Percentiles rank a stretch among this genome's conserved stretches.
Conservation (phyloP, 2,113 vertebrate genomes). For the Ammodytes marinus region DNA sequence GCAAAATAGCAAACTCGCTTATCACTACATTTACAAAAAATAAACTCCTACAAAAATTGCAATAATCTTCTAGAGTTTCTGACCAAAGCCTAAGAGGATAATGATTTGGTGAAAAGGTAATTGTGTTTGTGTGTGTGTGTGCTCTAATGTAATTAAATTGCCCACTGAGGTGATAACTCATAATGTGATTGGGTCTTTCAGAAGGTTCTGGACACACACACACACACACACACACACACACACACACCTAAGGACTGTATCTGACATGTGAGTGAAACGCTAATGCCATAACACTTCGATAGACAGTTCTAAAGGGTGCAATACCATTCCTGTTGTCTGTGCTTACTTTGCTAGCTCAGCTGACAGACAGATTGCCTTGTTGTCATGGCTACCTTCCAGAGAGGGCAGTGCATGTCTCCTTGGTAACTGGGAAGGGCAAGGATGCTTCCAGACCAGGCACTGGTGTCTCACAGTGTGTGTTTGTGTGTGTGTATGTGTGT, state of each 20-base stretch:
- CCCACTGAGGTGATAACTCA: no score
- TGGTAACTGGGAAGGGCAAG: constrained; percentile 66
- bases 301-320: not conserved
- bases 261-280: not conserved
- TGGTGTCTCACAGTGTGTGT: not conserved
- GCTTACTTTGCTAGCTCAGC: not conserved
- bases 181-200: no score
- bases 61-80: no score
- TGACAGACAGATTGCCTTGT: constrained; percentile 41
- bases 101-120: no score
- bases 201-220: not conserved
- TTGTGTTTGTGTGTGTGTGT: no score
- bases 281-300: not conserved
- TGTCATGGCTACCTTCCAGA: constrained; percentile 68
- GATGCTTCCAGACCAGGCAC: constrained; percentile 43
- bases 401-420: constrained; percentile 57
- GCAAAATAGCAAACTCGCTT: no score
- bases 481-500: not conserved
- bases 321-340: not conserved
- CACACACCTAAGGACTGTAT: not conserved
- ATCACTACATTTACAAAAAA: no score
- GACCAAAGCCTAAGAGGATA: no score
- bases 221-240: not conserved
- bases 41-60: no score
- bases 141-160: not conserved